Conservation (phyloP, 2,113 vertebrate species). For the Engraulis encrasicolus region DNA sequence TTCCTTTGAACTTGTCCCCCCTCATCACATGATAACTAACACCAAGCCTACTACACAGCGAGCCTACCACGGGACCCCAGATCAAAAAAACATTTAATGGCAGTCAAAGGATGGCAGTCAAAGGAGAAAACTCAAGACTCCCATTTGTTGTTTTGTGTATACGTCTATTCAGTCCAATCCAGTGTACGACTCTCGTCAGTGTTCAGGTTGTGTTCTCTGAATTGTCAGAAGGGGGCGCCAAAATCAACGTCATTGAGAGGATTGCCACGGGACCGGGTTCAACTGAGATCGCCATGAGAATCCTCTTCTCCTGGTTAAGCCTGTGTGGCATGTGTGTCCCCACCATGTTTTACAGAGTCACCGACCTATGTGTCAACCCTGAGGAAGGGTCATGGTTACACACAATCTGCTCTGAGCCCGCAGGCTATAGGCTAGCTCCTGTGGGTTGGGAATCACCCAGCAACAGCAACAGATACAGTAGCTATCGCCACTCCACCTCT, state of each 20-base stretch:
- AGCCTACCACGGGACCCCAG: no score
- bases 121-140: no score
- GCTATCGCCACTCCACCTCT: no score
- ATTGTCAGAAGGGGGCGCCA: constrained; percentile 42
- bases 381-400: constrained; percentile 4
- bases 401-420: not conserved
- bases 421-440: no score
- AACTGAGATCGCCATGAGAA: not conserved
- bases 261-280: not conserved
- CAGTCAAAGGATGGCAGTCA: no score
- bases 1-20: no score
- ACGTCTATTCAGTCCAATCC: no score
- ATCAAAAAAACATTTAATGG: no score
- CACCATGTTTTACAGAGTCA: not conserved
- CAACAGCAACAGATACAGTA: not conserved
- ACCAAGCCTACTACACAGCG: no score
- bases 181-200: no score
- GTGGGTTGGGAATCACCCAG: not conserved
- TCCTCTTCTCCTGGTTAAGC: not conserved
- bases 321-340: no score
- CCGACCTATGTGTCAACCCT: constrained; percentile 13
- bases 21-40: not conserved
- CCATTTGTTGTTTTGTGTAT: no score
- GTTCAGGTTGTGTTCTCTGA: not conserved
- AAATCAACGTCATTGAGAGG: not conserved